phyloP scores from a whole-genome alignment of 2,888 invertebrate species.

The Perizoma flavofasciatum region DNA sequence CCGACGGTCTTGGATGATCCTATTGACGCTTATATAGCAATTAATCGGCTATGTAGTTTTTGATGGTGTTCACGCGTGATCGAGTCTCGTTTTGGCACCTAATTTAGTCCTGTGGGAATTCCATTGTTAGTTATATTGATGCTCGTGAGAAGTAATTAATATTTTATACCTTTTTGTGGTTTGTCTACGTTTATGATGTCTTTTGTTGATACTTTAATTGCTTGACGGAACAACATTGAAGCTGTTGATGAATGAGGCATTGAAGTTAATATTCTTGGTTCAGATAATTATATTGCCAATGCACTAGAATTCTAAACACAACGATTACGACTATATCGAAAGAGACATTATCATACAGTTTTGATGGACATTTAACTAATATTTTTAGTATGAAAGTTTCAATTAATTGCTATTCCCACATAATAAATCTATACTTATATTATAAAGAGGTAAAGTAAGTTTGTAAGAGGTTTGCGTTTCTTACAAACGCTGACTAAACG shows the following conservation, averaged over 20 bases:
- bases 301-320: too few species aligned
- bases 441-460: too few species aligned
- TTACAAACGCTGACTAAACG: too few species aligned
- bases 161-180: constrained; percentile 9
- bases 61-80: constrained; percentile 74
- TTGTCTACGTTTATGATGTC: constrained; percentile 4
- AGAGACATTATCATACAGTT: too few species aligned
- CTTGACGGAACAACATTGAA: not conserved
- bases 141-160: constrained; percentile 43
- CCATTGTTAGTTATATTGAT: constrained; percentile 45
- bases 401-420: too few species aligned
- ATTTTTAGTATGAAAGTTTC: too few species aligned
- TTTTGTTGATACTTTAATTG: constrained; percentile 7
- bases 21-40: constrained; percentile 72
- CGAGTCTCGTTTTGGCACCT: constrained; percentile 76
- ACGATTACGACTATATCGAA: too few species aligned
- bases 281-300: too few species aligned
- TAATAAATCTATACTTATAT: too few species aligned
- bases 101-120: constrained; percentile 74
- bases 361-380: too few species aligned
- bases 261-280: too few species aligned
- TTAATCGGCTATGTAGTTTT: constrained; percentile 68
- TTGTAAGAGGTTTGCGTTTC: too few species aligned
- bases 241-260: not conserved
- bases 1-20: constrained; percentile 69